Percentiles rank a stretch among this genome's conserved stretches.
These are phyloP conservation scores for Podarcis siculus DNA, from an alignment of 2,797 vertebrate species.

Conservation along the genomic window DNA sequence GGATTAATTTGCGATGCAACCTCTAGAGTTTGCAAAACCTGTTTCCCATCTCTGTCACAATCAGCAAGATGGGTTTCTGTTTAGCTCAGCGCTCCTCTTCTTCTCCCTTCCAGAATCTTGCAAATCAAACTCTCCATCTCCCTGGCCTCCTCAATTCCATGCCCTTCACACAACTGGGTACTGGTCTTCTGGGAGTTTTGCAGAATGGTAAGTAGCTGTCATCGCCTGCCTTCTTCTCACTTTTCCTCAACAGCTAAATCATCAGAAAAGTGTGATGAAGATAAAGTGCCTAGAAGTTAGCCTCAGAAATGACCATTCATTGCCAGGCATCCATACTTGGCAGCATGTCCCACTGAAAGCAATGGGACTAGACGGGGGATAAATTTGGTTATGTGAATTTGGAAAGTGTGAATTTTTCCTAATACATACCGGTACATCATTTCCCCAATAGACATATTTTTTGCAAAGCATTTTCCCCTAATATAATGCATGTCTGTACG, in stretches of 20 bases:
- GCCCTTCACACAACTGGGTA: background rate
- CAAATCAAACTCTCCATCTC: background rate
- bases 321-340: background rate
- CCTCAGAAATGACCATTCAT: background rate
- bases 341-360: background rate
- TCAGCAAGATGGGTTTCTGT: slow-evolving; percentile 22
- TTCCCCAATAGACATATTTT: too few relatives aligned
- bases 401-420: too few relatives aligned
- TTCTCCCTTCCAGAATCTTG: background rate
- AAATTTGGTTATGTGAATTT: background rate
- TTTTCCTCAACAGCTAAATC: slow-evolving; percentile 5
- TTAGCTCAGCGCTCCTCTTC: slow-evolving; percentile 17
- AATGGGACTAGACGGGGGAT: background rate
- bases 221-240: background rate
- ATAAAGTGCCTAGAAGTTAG: background rate
- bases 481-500: too few relatives aligned
- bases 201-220: background rate
- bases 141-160: background rate
- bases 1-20: slow-evolving; percentile 22
- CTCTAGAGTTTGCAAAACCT: slow-evolving; percentile 13
- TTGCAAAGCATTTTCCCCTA: too few relatives aligned
- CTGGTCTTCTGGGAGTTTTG: background rate
- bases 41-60: slow-evolving; percentile 10
- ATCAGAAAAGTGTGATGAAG: background rate
- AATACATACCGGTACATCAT: too few relatives aligned